Percentiles rank a stretch among this genome's conserved stretches.
Conservation (phyloP, 2,797 vertebrate genomes). For the Melanotaenia nigrans region DNA sequence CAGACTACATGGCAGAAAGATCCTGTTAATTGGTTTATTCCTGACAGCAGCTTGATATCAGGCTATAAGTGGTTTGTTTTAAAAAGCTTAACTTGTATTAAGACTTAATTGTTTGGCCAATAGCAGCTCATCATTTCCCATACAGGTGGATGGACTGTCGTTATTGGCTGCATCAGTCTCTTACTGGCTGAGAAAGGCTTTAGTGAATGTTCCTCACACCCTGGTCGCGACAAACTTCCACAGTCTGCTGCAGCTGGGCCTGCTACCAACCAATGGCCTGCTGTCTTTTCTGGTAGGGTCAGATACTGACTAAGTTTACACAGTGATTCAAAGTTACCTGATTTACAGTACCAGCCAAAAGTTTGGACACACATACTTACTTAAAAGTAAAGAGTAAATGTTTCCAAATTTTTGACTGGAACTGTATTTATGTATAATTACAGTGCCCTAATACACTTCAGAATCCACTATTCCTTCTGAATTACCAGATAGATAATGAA, state of each 20-base stretch:
- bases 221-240: conserved; percentile 96
- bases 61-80: conserved; percentile 13
- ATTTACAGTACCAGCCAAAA: neutral
- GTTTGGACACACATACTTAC: neutral
- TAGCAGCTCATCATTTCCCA: conserved; percentile 2
- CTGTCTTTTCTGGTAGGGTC: conserved; percentile 87
- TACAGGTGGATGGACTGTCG: conserved; percentile 91
- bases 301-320: neutral
- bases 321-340: neutral
- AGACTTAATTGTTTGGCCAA: neutral
- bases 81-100: conserved; percentile 32
- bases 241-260: conserved; percentile 89
- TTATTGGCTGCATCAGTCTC: conserved; percentile 90
- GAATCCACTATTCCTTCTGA: conserved; percentile 29
- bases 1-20: neutral
- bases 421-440: conserved; percentile 15
- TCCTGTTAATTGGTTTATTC: conserved; percentile 21
- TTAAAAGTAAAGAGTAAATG: neutral
- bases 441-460: conserved; percentile 18
- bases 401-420: too few species aligned
- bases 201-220: conserved; percentile 85
- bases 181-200: conserved; percentile 87
- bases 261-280: conserved; percentile 86
- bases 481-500: conserved; percentile 20
- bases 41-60: conserved; percentile 18